Conservation (phyloP, 1,140 invertebrate species). For the Drosophila lacteicornis region DNA sequence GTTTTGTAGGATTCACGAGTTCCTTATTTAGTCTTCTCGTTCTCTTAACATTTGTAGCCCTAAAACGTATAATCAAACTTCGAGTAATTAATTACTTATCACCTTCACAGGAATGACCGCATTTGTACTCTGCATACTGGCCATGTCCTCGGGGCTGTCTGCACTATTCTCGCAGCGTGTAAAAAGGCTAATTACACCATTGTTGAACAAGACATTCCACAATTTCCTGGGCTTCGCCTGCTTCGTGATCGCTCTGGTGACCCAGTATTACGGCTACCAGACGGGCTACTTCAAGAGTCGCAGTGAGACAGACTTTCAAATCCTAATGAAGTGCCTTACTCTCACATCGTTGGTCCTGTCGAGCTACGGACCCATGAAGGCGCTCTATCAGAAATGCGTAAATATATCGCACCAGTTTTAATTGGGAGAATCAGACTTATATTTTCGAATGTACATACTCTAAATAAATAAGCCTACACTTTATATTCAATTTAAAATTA, state of each 20-base stretch:
- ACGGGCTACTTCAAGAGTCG: conserved; percentile 71
- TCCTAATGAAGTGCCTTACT: conserved; percentile 70
- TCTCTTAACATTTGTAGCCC: neutral
- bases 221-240: conserved; percentile 71
- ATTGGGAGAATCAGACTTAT: neutral
- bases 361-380: conserved; percentile 71
- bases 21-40: neutral
- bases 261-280: conserved; percentile 81
- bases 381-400: conserved; percentile 58
- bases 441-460: conserved; percentile 36
- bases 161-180: conserved; percentile 71
- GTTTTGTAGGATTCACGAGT: too few species aligned
- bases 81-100: conserved; percentile 8
- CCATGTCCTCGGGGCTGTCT: conserved; percentile 68
- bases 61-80: neutral
- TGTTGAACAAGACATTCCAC: conserved; percentile 77
- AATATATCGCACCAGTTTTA: conserved; percentile 61
- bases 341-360: conserved; percentile 66
- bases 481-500: neutral
- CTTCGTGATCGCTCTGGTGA: conserved; percentile 72
- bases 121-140: conserved; percentile 63
- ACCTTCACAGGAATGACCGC: conserved; percentile 60
- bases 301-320: conserved; percentile 51
- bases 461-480: conserved; percentile 11
- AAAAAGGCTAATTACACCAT: conserved; percentile 65